phyloP scores from a whole-genome alignment of 2,888 invertebrate species.

The Agrochola circellaris region DNA sequence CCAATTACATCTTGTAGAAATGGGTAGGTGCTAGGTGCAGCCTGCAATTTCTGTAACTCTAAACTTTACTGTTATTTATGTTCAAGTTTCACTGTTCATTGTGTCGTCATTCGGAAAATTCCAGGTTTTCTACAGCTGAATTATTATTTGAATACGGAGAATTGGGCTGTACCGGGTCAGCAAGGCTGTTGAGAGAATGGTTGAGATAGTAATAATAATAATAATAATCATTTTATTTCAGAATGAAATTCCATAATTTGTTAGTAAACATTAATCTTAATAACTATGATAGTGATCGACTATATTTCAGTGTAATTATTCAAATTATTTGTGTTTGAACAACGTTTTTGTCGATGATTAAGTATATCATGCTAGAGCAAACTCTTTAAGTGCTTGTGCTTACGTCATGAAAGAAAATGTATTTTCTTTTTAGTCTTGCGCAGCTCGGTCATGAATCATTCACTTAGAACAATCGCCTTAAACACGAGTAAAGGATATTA shows the following conservation, averaged over 20 bases:
- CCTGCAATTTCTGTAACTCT: slow-evolving; percentile 48
- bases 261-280: too few species aligned
- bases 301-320: slow-evolving; percentile 8
- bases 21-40: slow-evolving; percentile 56
- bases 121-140: neutral
- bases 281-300: slow-evolving; percentile 3
- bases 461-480: slow-evolving; percentile 32
- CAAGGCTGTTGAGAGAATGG: neutral
- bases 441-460: slow-evolving; percentile 38
- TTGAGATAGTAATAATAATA: too few species aligned
- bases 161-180: neutral
- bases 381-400: slow-evolving; percentile 31
- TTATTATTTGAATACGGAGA: neutral
- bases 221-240: too few species aligned
- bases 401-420: slow-evolving; percentile 40
- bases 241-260: too few species aligned
- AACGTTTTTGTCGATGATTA: slow-evolving; percentile 14
- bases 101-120: slow-evolving; percentile 22
- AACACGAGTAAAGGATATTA: slow-evolving; percentile 44
- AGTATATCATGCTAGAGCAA: slow-evolving; percentile 24
- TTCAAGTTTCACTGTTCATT: slow-evolving; percentile 42
- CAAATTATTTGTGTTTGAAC: slow-evolving; percentile 7
- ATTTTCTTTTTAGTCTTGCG: slow-evolving; percentile 36
- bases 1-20: slow-evolving; percentile 60
- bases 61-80: slow-evolving; percentile 46